Base-by-base conservation (phyloP, 2,888 invertebrate species). In the Sericinus montela region DNA sequence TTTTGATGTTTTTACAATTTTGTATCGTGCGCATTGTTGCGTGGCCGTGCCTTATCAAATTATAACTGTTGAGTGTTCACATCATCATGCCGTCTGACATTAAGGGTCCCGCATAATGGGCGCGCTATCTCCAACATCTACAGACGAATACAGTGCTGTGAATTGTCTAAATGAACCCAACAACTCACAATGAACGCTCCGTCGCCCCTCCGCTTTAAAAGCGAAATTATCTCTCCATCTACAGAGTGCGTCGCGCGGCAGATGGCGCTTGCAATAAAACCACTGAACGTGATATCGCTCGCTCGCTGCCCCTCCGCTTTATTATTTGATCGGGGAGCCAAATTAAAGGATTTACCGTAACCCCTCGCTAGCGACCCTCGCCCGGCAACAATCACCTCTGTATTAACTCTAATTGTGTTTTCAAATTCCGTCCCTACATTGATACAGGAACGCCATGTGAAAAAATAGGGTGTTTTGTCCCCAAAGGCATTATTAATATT, bases 371-470 rank as follows among this genome's bases (percentile, higher is more conserved):
- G 75, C 48, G 80, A 83, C 87, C 88, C 86, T 81, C 81, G 73
- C 79, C 71, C 69, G 80, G 79, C 80, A 78, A 85, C 88, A 85
- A 88, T 88, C 88, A 88, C 88, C 88, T 86, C 87, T 87, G 87
- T 88, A 88, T 88, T 88, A 88, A 86, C 82, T 87, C 86, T 88
- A 88, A 88, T 88, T 88, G 87, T 88, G 88, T 88, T 88, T 88
- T 88, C 85, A 81, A 86, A 86, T 86, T 84, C 79, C 69, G 75
- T 79, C 84, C 86, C 80, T 80, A 79, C 78, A 79, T 80, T 78
- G 68, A 72, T 57, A 57, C 53, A 51, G 79, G 76, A 80, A 73
- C 66, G 72, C 65, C 75, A 80, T 76, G 81, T 79, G 80, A 86
- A 87, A 86, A 86, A 87, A 83, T 78, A 69, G 82, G 84, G 84